Base-by-base conservation (phyloP, 2,888 invertebrate genomes). In the Glyphotaelius pellucidus region DNA sequence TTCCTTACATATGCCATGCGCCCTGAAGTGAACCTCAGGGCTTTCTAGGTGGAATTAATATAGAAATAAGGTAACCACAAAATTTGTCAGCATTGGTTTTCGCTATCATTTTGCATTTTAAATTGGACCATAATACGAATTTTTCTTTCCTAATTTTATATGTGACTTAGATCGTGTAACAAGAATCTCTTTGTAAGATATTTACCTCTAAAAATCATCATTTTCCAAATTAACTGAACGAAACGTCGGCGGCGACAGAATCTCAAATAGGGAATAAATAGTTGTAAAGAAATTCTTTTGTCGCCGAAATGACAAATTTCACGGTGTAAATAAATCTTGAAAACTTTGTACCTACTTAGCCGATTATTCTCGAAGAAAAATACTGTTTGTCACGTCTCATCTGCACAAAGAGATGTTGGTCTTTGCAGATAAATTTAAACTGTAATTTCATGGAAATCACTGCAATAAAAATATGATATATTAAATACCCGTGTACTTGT, bases 291-390 rank as follows among this genome's bases (percentile, higher is more conserved):
- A 83, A 32, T 31, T 83, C 83, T 32, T 35, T 83, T 83, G 83
- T 83, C 14, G 11, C 83, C 31, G 83, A 83, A 25, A 83, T 67
- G 35, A 32, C 83, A 83, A 83, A 83, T 83, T 83, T 83, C 83
- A 83, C 83, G 83, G 32, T 83, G 35, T 32, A 32, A 32, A 31
- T 83, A 83, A 83, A 83, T 32, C 32, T 83, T 11, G 30, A 5
- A 83, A 83, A 83, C 35, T 31, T 5, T 19, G 83, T 32, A 83
- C 83, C 35, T 83, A 83, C 52, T 67, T 67, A 67, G 52, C 7
- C 52, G 52, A 67, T 83, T 83, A 83, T 83, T 83, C 83, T 83
- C 12, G 7, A 67, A 67, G 52, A 67, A 67, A 67, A 67, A 67
- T 67, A 67, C 52, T 19, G 83, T 32, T 83, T 83, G 83, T 83